Evolutionary conservation across 2,888 invertebrate genomes (phyloP).

Genomic region (Troilus luridus): DNA sequence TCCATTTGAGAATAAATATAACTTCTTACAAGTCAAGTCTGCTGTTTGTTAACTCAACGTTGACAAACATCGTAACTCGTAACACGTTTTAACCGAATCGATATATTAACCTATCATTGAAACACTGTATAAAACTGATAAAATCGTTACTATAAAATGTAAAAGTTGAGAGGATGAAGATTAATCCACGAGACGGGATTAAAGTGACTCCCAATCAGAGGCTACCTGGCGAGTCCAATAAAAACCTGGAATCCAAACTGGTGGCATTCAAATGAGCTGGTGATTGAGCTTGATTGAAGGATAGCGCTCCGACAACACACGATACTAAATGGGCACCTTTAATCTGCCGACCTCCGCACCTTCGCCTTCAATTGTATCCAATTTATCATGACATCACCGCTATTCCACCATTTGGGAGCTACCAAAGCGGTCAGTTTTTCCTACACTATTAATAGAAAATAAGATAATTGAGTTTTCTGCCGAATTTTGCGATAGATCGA

Average conservation of each 20-base stretch:
- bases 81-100: too few relatives aligned
- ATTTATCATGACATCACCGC: constrained; percentile 3
- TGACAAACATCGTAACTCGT: too few relatives aligned
- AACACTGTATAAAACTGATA: neutral
- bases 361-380: neutral
- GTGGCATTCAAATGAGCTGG: constrained; percentile 21
- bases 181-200: neutral
- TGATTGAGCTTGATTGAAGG: constrained; percentile 34
- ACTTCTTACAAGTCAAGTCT: too few relatives aligned
- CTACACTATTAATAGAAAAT: neutral
- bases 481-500: too few relatives aligned
- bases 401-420: neutral
- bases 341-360: constrained; percentile 16
- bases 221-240: neutral
- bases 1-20: too few relatives aligned
- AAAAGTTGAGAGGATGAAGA: neutral
- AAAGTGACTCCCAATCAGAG: neutral
- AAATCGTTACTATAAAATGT: neutral
- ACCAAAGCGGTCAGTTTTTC: neutral
- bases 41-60: too few relatives aligned
- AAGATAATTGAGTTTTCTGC: neutral
- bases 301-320: neutral
- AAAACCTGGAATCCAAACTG: neutral
- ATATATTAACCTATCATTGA: too few relatives aligned
- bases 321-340: constrained; percentile 8